These are phyloP conservation scores for Pelobates fuscus DNA, from an alignment of 2,113 vertebrate species.

Conservation along the genomic window DNA sequence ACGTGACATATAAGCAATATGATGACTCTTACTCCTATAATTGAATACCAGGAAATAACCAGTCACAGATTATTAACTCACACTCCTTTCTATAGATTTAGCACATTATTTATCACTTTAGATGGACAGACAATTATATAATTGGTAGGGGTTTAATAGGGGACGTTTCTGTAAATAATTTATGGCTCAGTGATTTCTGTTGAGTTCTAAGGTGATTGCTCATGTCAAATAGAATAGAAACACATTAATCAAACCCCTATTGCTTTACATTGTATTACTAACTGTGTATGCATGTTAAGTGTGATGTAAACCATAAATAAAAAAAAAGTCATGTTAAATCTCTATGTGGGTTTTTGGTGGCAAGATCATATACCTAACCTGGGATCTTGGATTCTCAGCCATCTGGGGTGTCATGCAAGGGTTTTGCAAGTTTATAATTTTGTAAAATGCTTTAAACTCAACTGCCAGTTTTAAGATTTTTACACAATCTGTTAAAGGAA, in stretches of 20 bases:
- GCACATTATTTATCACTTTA: slow-evolving; percentile 43
- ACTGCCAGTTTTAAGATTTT: too few relatives aligned
- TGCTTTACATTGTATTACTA: slow-evolving; percentile 35
- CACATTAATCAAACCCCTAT: slow-evolving; percentile 30
- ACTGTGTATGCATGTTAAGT: neutral
- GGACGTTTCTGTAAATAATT: slow-evolving; percentile 18
- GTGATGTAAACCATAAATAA: too few relatives aligned
- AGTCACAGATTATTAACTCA: slow-evolving; percentile 36
- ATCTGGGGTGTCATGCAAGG: too few relatives aligned
- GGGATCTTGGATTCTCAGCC: too few relatives aligned
- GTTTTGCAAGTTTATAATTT: too few relatives aligned
- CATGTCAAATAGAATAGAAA: slow-evolving; percentile 35
- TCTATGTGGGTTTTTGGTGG: too few relatives aligned
- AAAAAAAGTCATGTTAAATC: too few relatives aligned
- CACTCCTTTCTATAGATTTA: slow-evolving; percentile 20
- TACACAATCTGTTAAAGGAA: too few relatives aligned
- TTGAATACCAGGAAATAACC: slow-evolving; percentile 41
- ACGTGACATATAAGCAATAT: neutral
- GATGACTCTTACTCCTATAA: neutral
- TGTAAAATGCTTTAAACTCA: too few relatives aligned
- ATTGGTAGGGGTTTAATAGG: slow-evolving; percentile 39
- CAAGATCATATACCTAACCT: too few relatives aligned
- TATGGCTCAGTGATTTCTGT: slow-evolving; percentile 21
- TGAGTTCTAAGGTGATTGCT: slow-evolving; percentile 23
- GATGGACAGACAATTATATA: slow-evolving; percentile 45